Evolutionary conservation across 2,888 invertebrate genomes (phyloP).

Genomic region (Orchesella flavescens): DNA sequence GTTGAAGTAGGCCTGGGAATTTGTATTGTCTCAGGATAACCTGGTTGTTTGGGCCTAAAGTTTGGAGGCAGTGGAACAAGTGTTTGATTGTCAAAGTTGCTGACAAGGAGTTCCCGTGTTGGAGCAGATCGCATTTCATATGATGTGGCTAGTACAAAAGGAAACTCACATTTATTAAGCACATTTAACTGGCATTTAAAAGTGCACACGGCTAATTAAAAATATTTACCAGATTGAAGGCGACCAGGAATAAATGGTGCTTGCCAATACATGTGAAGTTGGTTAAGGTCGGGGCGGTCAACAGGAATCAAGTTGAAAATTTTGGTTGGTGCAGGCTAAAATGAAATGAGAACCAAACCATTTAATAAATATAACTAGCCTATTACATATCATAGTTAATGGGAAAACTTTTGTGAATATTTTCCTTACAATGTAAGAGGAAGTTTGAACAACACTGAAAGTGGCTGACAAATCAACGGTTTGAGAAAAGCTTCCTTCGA

Average conservation of each 20-base stretch:
- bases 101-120: constrained; percentile 1
- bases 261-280: constrained; percentile 27
- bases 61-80: constrained; percentile 13
- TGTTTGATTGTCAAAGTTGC: constrained; percentile 42
- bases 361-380: no score
- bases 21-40: neutral
- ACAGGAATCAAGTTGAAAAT: neutral
- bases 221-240: neutral
- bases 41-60: constrained; percentile 27
- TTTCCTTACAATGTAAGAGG: constrained; percentile 9
- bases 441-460: constrained; percentile 12
- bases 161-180: neutral
- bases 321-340: constrained; percentile 41
- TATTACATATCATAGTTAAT: no score
- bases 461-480: constrained; percentile 6
- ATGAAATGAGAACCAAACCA: no score
- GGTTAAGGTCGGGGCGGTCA: constrained; percentile 2
- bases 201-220: neutral
- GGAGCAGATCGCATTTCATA: constrained; percentile 41
- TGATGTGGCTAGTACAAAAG: constrained; percentile 11
- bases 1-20: constrained; percentile 14
- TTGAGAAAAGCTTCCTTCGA: constrained; percentile 34
- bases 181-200: neutral
- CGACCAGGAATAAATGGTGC: constrained; percentile 45
- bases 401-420: no score